phyloP scores from a whole-genome alignment of 2,797 vertebrate genomes.

The Lates japonicus region DNA sequence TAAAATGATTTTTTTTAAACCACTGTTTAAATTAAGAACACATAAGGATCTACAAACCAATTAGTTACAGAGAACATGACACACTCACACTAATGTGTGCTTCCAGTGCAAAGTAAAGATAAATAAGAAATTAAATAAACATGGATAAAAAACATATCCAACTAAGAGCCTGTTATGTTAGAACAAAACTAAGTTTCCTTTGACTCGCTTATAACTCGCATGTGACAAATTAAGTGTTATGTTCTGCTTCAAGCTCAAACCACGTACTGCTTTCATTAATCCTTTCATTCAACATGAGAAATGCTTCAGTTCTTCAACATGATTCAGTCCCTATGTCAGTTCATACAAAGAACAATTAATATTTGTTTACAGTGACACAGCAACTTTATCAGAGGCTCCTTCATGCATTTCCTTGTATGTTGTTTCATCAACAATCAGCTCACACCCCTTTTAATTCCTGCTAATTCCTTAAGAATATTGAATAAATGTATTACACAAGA shows the following conservation, averaged over 20 bases:
- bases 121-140: neutral
- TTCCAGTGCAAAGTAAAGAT: neutral
- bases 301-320: neutral
- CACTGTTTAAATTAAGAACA: neutral
- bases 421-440: neutral
- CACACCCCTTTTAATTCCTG: neutral
- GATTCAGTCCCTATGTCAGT: neutral
- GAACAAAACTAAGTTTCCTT: neutral
- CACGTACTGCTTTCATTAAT: neutral
- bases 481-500: constrained; percentile 11
- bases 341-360: neutral
- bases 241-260: neutral
- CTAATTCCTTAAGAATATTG: neutral
- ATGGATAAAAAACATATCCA: neutral
- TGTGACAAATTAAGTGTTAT: neutral
- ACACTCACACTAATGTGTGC: neutral
- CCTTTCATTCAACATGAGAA: neutral
- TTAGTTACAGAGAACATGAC: neutral
- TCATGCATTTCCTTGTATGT: neutral
- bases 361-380: neutral
- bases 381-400: neutral
- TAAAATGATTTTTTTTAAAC: neutral
- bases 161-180: neutral
- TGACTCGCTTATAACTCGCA: neutral
- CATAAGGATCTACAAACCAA: neutral